A percentile compares a stretch with the other conserved stretches of the same genome.
phyloP scores from a whole-genome alignment of 2,888 invertebrate genomes.

The Caenorhabditis becei region DNA sequence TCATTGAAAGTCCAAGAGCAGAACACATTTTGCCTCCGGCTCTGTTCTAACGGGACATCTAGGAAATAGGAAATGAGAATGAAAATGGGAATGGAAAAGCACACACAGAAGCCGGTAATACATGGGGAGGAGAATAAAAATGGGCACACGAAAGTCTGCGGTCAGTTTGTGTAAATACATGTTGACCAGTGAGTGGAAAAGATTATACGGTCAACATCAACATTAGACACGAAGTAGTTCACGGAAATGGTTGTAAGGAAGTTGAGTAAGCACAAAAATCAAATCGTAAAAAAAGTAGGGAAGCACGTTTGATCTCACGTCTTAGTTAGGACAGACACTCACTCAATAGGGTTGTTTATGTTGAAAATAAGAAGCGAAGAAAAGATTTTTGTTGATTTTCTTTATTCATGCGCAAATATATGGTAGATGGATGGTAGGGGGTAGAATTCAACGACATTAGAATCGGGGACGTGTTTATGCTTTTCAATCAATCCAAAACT shows the following conservation, averaged over 20 bases:
- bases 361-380: slow-evolving; percentile 25
- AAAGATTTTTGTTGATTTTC: slow-evolving; percentile 45
- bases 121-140: slow-evolving; percentile 38
- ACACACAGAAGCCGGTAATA: slow-evolving; percentile 47
- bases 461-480: slow-evolving; percentile 52
- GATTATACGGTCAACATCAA: slow-evolving; percentile 54
- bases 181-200: slow-evolving; percentile 28
- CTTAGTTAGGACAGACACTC: too few relatives aligned
- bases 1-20: background rate
- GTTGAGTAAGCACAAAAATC: slow-evolving; percentile 11
- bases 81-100: slow-evolving; percentile 19
- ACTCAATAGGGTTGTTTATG: slow-evolving; percentile 41
- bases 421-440: background rate
- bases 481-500: slow-evolving; percentile 35
- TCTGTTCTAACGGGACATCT: background rate
- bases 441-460: slow-evolving; percentile 48
- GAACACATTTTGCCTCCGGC: too few relatives aligned
- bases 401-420: slow-evolving; percentile 57
- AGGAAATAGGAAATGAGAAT: slow-evolving; percentile 4
- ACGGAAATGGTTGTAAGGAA: slow-evolving; percentile 18
- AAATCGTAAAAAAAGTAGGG: background rate
- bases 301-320: background rate
- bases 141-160: slow-evolving; percentile 52
- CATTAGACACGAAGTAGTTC: slow-evolving; percentile 15
- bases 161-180: slow-evolving; percentile 57